Evolutionary conservation across 2,797 vertebrate species (phyloP).

Genomic region (Brachyrhaphis roseni): DNA sequence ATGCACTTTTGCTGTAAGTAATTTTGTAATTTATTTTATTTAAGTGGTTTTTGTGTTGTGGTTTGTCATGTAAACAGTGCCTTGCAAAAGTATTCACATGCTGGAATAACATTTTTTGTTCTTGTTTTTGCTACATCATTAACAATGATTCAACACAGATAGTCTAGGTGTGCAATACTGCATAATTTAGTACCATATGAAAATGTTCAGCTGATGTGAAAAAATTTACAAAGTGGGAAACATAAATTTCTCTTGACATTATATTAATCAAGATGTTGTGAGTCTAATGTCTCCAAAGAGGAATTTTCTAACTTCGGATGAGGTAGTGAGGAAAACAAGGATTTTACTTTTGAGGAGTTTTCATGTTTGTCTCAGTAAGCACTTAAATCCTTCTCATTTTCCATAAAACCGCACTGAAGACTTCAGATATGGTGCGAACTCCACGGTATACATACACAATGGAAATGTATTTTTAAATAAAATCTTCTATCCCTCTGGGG

Average conservation of each 20-base stretch:
- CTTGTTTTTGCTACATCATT: neutral
- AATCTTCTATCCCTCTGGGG: neutral
- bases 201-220: neutral
- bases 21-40: neutral
- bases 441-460: neutral
- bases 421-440: neutral
- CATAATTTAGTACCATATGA: neutral
- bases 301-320: slow-evolving; percentile 4
- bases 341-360: neutral
- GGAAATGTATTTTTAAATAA: slow-evolving; percentile 5
- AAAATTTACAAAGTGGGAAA: neutral
- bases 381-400: neutral
- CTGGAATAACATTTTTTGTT: neutral
- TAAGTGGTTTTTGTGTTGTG: neutral
- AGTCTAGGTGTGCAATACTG: neutral
- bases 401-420: neutral
- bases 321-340: slow-evolving; percentile 14
- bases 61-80: neutral
- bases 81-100: neutral
- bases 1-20: neutral
- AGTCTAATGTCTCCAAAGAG: neutral
- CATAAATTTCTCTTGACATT: neutral
- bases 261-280: neutral
- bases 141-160: neutral
- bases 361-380: slow-evolving; percentile 12